A percentile compares a stretch with the other conserved stretches of the same genome.
phyloP scores from a whole-genome alignment of 2,113 vertebrate genomes.

The Chamaea fasciata region DNA sequence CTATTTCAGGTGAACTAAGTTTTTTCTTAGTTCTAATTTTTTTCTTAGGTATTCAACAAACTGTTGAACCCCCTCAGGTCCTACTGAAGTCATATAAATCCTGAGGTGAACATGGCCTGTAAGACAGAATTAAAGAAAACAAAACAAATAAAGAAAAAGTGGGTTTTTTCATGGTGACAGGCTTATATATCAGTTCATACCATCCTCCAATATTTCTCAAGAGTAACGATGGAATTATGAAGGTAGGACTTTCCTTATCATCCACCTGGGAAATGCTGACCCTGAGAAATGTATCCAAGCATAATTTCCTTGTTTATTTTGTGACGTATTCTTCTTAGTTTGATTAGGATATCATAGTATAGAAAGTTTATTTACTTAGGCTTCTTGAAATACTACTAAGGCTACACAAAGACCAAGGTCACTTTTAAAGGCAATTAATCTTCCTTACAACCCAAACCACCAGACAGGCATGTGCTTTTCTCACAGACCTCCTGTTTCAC shows the following conservation, averaged over 20 bases:
- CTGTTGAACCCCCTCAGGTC: background rate
- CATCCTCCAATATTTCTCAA: background rate
- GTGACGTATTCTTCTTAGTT: background rate
- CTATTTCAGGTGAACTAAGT: background rate
- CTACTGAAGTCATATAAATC: background rate
- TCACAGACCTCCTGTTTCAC: background rate
- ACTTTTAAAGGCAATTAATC: slow-evolving; percentile 8
- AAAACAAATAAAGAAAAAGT: background rate
- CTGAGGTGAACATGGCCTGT: background rate
- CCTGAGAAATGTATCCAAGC: background rate
- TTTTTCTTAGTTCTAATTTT: background rate
- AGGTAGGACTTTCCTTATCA: background rate
- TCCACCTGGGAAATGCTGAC: background rate
- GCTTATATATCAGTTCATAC: background rate
- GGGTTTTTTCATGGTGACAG: background rate
- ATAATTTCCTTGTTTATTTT: background rate
- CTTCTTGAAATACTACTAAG: background rate
- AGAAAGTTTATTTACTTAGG: background rate
- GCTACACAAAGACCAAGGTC: background rate
- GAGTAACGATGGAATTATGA: background rate
- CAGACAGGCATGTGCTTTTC: background rate
- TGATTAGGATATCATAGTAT: background rate
- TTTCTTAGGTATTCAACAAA: background rate
- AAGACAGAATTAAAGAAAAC: background rate
- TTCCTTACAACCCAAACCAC: slow-evolving; percentile 16